Evolutionary conservation across 1,140 invertebrate species (phyloP).

Genomic region (Atopsyche davidsoni): DNA sequence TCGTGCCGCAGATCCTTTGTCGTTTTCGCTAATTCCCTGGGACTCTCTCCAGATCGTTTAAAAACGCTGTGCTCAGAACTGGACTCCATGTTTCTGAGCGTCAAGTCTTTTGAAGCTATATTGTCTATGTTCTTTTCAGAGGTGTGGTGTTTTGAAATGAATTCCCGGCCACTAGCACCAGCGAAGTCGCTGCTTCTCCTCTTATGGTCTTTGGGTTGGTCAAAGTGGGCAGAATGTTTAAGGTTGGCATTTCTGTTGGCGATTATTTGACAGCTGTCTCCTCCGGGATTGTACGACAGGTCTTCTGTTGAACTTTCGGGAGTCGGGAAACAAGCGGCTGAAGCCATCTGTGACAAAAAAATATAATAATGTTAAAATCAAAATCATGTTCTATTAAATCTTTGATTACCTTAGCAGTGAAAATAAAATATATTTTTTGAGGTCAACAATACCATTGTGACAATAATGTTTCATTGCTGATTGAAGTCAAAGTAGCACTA

Average conservation of each 20-base stretch:
- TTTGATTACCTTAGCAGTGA: no score
- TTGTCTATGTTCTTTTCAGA: slow-evolving; percentile 29
- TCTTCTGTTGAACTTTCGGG: slow-evolving; percentile 41
- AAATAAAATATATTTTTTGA: no score
- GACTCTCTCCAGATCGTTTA: slow-evolving; percentile 37
- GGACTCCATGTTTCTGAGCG: slow-evolving; percentile 24
- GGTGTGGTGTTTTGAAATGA: slow-evolving; percentile 22
- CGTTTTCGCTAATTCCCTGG: slow-evolving; percentile 43
- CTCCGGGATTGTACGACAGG: slow-evolving; percentile 31
- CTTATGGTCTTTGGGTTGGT: slow-evolving; percentile 25
- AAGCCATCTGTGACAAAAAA: slow-evolving; percentile 22
- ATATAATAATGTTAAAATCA: no score
- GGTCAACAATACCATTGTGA: no score
- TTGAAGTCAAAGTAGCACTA: no score
- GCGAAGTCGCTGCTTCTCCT: slow-evolving; percentile 29
- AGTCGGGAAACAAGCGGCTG: slow-evolving; percentile 30
- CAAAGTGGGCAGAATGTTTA: slow-evolving; percentile 34
- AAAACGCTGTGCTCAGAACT: slow-evolving; percentile 29
- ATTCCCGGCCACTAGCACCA: slow-evolving; percentile 22
- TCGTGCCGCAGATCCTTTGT: slow-evolving; percentile 46
- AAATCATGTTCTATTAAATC: no score
- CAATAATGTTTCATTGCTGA: no score
- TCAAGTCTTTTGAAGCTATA: slow-evolving; percentile 23
- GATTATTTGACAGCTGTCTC: slow-evolving; percentile 43
- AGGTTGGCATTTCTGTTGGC: slow-evolving; percentile 40